These are phyloP conservation scores for Erebia aethiops DNA, from an alignment of 2,888 invertebrate genomes.

Conservation along the genomic window DNA sequence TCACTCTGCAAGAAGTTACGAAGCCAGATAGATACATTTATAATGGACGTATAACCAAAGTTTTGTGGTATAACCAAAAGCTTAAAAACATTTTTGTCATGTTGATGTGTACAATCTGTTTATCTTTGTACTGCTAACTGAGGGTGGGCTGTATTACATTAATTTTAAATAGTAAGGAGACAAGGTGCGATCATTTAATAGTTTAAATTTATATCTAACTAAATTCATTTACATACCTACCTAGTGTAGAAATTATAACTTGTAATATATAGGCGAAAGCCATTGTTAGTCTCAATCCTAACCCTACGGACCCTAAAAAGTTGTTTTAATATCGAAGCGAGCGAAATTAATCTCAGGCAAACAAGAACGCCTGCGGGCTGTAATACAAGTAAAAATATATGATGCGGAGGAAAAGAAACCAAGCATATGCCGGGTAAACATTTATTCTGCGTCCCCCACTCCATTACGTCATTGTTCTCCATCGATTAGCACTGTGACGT, in stretches of 20 bases:
- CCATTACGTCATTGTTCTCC: slow-evolving; percentile 78
- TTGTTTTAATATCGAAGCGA: slow-evolving; percentile 47
- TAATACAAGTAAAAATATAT: slow-evolving; percentile 82
- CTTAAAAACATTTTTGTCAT: too few relatives aligned
- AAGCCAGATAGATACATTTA: too few relatives aligned
- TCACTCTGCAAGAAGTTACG: too few relatives aligned
- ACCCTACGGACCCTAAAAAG: slow-evolving; percentile 21
- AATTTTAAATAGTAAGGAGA: too few relatives aligned
- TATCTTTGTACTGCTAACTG: too few relatives aligned
- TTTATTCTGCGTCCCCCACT: slow-evolving; percentile 65
- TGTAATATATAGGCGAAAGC: background rate
- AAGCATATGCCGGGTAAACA: slow-evolving; percentile 81
- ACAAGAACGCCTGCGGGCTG: slow-evolving; percentile 67
- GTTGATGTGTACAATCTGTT: too few relatives aligned
- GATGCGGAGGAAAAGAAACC: slow-evolving; percentile 81
- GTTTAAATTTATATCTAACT: background rate
- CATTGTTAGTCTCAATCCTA: background rate
- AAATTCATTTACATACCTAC: background rate
- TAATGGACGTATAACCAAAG: too few relatives aligned
- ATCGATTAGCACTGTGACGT: slow-evolving; percentile 78
- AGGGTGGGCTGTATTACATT: too few relatives aligned
- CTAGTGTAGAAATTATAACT: background rate
- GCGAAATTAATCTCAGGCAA: slow-evolving; percentile 75
- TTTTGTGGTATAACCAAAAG: too few relatives aligned
- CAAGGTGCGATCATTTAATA: background rate